A percentile compares a stretch with the other conserved stretches of the same genome.
Conservation (phyloP, 2,888 invertebrate species). For the Podabrus alpinus region DNA sequence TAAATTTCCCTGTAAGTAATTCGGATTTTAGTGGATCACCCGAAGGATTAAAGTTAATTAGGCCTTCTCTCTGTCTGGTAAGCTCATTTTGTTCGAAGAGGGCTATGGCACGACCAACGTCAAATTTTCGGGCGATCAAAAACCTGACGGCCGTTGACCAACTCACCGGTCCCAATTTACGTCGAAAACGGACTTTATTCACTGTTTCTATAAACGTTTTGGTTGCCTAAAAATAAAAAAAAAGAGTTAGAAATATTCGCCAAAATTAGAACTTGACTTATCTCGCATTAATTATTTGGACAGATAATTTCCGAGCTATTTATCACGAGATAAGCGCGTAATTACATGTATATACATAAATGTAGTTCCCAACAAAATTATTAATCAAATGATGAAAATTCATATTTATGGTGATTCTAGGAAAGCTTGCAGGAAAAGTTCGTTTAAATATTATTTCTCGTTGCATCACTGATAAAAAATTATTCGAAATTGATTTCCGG, state of each 20-base stretch:
- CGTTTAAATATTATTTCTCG: too few species aligned
- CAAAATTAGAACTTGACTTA: background rate
- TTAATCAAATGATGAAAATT: background rate
- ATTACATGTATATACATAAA: background rate
- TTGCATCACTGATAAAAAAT: background rate
- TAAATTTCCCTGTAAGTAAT: slow-evolving; percentile 92
- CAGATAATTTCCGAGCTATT: background rate
- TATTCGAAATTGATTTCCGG: background rate
- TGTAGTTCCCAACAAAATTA: background rate
- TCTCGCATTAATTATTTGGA: background rate
- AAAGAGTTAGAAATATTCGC: slow-evolving; percentile 14
- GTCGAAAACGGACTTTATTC: slow-evolving; percentile 62
- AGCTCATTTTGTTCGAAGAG: slow-evolving; percentile 93
- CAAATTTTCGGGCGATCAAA: slow-evolving; percentile 92
- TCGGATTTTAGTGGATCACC: slow-evolving; percentile 84
- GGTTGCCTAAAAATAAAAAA: slow-evolving; percentile 67
- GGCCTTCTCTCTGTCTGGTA: slow-evolving; percentile 83
- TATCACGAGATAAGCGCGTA: background rate
- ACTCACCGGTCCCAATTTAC: slow-evolving; percentile 64
- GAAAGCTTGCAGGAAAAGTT: background rate
- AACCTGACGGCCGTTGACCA: slow-evolving; percentile 93
- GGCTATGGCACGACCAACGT: slow-evolving; percentile 84
- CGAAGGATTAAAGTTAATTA: slow-evolving; percentile 81
- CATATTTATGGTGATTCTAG: background rate
- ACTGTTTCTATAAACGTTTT: slow-evolving; percentile 80